Evolutionary conservation across 2,113 vertebrate genomes (phyloP).

Genomic region (Arizona elegans): DNA sequence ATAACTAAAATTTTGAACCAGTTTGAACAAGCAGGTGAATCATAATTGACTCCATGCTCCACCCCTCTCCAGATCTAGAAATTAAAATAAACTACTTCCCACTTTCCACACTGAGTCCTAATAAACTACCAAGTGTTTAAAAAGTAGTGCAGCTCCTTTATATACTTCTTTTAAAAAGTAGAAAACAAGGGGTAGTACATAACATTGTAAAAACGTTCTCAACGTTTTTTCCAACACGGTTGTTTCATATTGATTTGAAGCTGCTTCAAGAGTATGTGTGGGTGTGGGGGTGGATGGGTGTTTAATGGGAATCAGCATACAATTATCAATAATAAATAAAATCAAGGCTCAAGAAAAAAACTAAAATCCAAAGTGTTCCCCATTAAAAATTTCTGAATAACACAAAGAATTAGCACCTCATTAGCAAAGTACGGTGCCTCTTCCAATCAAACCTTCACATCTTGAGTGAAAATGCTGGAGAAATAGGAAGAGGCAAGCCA

Average conservation of each 20-base stretch:
- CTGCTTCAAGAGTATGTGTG: not conserved
- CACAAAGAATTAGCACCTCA: not conserved
- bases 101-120: not conserved
- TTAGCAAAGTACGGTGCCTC: not conserved
- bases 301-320: not conserved
- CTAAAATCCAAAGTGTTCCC: not conserved
- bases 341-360: not conserved
- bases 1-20: not conserved
- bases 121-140: not conserved
- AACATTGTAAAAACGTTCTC: not conserved
- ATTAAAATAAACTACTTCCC: constrained; percentile 28
- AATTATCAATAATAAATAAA: not conserved
- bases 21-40: constrained; percentile 1
- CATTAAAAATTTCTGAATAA: not conserved
- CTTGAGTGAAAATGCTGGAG: not conserved
- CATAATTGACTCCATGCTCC: constrained; percentile 46
- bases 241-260: not conserved
- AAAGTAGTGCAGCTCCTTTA: not conserved
- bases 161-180: not conserved
- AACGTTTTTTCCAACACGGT: not conserved
- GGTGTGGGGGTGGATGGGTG: not conserved
- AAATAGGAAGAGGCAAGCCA: not conserved
- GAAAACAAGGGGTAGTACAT: not conserved
- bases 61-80: constrained; percentile 50
- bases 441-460: not conserved